Base-by-base conservation (phyloP, 1,140 invertebrate species). In the Sycophaga agraensis region DNA sequence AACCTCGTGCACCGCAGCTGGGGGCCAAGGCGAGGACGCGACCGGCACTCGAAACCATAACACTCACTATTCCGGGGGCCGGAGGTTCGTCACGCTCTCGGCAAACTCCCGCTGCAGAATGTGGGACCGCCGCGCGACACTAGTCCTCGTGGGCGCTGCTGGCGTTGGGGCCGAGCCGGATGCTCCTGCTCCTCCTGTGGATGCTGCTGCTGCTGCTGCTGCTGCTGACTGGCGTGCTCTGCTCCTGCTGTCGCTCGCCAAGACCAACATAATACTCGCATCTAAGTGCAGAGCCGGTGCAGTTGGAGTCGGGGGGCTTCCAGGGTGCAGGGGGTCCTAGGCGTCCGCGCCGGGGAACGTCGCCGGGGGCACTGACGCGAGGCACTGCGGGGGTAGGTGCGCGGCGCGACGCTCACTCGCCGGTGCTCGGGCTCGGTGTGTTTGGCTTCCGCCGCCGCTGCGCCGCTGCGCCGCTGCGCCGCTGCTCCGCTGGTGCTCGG, bases 261-360 rank as follows among this genome's bases (percentile, higher is more conserved):
- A 11, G 21, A 26, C 39, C 53, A 42, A 55, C 53, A 55, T 55
- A 55, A 55, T 55, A 55, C 24, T 39, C 34, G 50, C 50, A 24
- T 39, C 48, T 35, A 21, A 39, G 37, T 11, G n/a, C 37, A 11
- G 37, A 14, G 3, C 6, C 37, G n/a, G n/a, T n/a, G n/a, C n/a
- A n/a, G n/a, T n/a, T n/a, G n/a, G n/a, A n/a, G n/a, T n/a, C n/a
- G n/a, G n/a, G n/a, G n/a, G n/a, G n/a, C n/a, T n/a, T n/a, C n/a
- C n/a, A n/a, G n/a, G n/a, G n/a, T n/a, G n/a, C n/a, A n/a, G n/a
- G n/a, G n/a, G n/a, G n/a, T n/a, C n/a, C n/a, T n/a, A n/a, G 22
- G 21, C 21, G n/a, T 19, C 21, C 22, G 3, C 4, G 39, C 16
- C 39, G 39, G 16, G 16, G 39, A n/a, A 9, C 39, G 1, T 16